Evolutionary conservation across 2,888 invertebrate species (phyloP), one percentile per base, ranked within the genome.

Genomic region (Morpho helenor): DNA sequence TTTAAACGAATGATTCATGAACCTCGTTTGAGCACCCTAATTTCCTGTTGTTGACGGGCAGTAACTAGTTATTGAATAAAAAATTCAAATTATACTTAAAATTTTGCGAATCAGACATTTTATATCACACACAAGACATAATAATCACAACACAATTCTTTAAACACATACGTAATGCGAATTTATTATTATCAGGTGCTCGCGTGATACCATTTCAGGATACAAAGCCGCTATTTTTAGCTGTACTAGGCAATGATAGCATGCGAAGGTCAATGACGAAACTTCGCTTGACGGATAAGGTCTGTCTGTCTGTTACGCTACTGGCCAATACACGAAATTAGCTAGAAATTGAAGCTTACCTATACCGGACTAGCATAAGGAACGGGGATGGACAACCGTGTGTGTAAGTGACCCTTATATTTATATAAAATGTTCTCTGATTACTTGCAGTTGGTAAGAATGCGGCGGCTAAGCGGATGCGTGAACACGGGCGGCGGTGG

Each of bases 401-500:
- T 16, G 16, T 16, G 16, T 16, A 16, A 16, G 16, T 16, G 16
- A 1, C 16, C 16, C 16, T 1, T 16, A 16, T 16, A 16, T 16
- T 16, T 16, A 16, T 16, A 31, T 31, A 31, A 31, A 51, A 51
- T 51, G 50, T 8, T 45, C 60, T 56, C 16, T 52, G 61, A 50
- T 61, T 65, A 44, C 61, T 57, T 62, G 7, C 73, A 80, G 83
- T 71, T 52, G 49, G 52, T 52, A 50, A 61, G 61, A 42, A 84
- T 83, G 85, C 73, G 72, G 77, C 72, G 69, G 73, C 69, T 64
- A 61, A 75, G 73, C 70, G 68, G 68, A 66, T 69, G 72, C 68
- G 75, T 74, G 70, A 48, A 43, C 45, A 44, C 10, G 41, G 79
- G 79, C 74, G 80, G 82, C 73, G 87, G 79, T 74, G 85, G 88